Evolutionary conservation across 1,140 invertebrate species (phyloP).

Genomic region (Ceratosolen fusciceps): DNA sequence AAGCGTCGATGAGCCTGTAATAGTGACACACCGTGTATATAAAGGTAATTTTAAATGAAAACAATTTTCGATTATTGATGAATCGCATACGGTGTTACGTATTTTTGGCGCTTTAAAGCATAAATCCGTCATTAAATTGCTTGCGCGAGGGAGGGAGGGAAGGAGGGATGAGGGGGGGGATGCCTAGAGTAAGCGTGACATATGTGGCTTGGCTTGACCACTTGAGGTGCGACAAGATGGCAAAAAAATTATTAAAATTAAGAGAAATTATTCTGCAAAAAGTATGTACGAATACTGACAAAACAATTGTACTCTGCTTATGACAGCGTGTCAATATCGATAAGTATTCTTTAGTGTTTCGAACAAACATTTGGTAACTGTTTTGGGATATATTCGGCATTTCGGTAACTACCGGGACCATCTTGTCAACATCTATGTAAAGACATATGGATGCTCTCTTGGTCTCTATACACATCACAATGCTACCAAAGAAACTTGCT

Average conservation of each 20-base stretch:
- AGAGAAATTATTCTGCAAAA: constrained; percentile 36
- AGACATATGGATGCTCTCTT: constrained; percentile 55
- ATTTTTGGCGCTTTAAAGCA: not conserved
- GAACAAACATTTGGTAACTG: constrained; percentile 40
- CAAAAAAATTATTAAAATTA: constrained; percentile 46
- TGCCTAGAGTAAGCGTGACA: not conserved
- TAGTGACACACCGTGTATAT: constrained; percentile 44
- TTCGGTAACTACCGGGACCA: constrained; percentile 58
- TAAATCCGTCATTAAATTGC: constrained; percentile 2
- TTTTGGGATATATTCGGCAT: constrained; percentile 51
- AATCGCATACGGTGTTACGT: not conserved
- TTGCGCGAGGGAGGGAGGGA: not conserved
- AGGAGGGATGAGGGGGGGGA: not conserved
- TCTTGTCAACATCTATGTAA: constrained; percentile 59
- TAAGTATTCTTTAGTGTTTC: not conserved
- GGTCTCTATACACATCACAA: constrained; percentile 65
- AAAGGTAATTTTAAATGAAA: constrained; percentile 19
- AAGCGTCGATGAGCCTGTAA: constrained; percentile 45
- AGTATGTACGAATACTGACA: constrained; percentile 15
- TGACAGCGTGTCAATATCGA: constrained; percentile 14
- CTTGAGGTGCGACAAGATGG: constrained; percentile 46
- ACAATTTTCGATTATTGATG: constrained; percentile 4
- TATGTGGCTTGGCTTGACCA: constrained; percentile 29
- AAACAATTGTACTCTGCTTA: constrained; percentile 38
- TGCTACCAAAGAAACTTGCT: constrained; percentile 67